These are phyloP conservation scores for Corythornis vintsioides DNA, from an alignment of 2,113 vertebrate genomes.

Conservation along the genomic window DNA sequence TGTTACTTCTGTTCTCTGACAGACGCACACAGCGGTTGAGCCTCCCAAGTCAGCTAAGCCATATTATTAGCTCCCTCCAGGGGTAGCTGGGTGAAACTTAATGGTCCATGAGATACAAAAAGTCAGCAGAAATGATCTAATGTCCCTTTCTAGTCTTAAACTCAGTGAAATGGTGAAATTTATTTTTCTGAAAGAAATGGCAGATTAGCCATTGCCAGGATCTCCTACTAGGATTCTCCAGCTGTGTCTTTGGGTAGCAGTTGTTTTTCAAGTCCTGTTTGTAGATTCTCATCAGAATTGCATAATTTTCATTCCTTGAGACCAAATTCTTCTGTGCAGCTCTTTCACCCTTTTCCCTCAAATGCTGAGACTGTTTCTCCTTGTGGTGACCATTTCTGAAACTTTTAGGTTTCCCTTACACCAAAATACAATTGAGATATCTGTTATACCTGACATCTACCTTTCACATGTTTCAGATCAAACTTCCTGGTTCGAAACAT, in stretches of 20 bases:
- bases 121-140: constrained; percentile 61
- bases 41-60: constrained; percentile 7
- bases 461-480: neutral
- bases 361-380: neutral
- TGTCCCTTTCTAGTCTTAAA: constrained; percentile 57
- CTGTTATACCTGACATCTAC: neutral
- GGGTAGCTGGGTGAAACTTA: constrained; percentile 53
- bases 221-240: constrained; percentile 23
- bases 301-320: constrained; percentile 10
- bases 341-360: neutral
- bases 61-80: constrained; percentile 43
- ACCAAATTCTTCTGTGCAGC: constrained; percentile 3
- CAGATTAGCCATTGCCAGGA: constrained; percentile 25
- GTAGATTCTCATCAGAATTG: neutral
- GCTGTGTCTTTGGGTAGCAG: neutral
- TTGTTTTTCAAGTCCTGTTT: constrained; percentile 5
- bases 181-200: constrained; percentile 8
- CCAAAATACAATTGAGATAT: neutral
- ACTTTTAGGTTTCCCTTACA: neutral
- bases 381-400: neutral
- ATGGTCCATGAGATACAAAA: constrained; percentile 45
- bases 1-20: neutral
- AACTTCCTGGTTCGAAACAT: neutral
- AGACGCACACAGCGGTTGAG: neutral
- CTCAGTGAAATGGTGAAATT: constrained; percentile 53